Base-by-base conservation (phyloP, 2,113 vertebrate genomes). In the Epinephelus lanceolatus region DNA sequence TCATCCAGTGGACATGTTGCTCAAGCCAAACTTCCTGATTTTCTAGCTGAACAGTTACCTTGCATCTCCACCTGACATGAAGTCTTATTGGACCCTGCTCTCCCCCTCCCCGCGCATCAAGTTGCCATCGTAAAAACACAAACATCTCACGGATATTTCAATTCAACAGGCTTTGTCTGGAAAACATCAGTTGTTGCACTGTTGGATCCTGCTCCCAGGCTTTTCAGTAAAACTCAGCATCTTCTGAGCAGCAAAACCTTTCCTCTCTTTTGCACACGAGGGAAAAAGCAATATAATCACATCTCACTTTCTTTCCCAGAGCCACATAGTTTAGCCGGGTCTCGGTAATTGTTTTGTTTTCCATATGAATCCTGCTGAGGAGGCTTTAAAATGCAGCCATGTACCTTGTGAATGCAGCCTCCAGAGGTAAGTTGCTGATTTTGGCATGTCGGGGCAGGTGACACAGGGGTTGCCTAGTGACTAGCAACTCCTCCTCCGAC, bases 371-470 rank as follows among this genome's bases (percentile, higher is more conserved):
- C 59, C 77, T 45, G 70, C 66, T 78, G 71, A 69, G 40, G 84
- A 70, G 72, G 71, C 81, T 60, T 87, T 91, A 80, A 81, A 86
- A 90, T 65, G 62, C 80, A 37, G 75, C 60, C 51, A 25, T 80
- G 63, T 66, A 79, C 78, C 60, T 67, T 30, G 60, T 80, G 65
- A 80, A 72, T 53, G 78, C 37, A 85, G 76, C 67, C 83, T 71
- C 65, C 25, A 49, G 69, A 86, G 90, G 66, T 85, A 80, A 90
- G 84, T 75, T 76, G 77, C 76, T 86, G 86, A 81, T 75, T 90
- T 84, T 63, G 76, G 91, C 93, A 88, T 90, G 93, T 94, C 61
- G 40, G 89, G 89, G 90, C 93, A 94, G 93, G 93, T 92, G 92
- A 94, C 85, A 88, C 76, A 27, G 52, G 84, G 85, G 91, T 94